These are phyloP conservation scores for Macropus fuliginosus DNA, from an alignment of 2,797 vertebrate species.

Conservation along the genomic window DNA sequence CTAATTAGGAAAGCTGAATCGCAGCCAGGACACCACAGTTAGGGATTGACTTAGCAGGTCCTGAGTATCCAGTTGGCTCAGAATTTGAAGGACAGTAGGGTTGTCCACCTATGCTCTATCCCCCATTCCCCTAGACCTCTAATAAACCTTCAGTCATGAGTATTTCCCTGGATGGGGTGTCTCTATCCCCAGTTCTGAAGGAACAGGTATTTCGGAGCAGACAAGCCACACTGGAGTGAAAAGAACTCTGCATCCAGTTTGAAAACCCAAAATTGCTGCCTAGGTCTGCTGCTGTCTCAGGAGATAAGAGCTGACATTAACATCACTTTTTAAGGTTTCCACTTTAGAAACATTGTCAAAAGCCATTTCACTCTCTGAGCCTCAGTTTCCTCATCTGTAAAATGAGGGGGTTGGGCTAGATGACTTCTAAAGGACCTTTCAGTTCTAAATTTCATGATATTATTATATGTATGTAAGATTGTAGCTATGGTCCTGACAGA, in stretches of 20 bases:
- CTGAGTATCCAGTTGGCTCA: neutral
- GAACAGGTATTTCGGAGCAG: neutral
- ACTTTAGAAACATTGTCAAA: neutral
- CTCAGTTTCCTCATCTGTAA: neutral
- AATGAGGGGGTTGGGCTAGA: neutral
- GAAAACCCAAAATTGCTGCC: neutral
- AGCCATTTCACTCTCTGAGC: neutral
- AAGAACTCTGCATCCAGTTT: neutral
- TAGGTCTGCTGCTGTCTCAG: neutral
- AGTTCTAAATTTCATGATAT: neutral
- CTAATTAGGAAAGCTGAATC: neutral
- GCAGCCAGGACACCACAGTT: neutral
- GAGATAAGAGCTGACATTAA: neutral
- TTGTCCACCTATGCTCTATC: neutral
- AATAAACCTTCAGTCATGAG: neutral
- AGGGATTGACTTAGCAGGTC: neutral
- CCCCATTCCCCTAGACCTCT: neutral
- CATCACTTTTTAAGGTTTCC: neutral
- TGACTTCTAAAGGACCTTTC: neutral
- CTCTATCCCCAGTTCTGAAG: neutral
- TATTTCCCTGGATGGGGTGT: neutral
- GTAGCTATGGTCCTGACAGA: neutral
- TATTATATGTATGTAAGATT: neutral
- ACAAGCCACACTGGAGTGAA: too few species aligned
- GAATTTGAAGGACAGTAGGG: constrained; percentile 28